Conservation (phyloP, 2,888 invertebrate genomes). For the Perdita meconis region DNA sequence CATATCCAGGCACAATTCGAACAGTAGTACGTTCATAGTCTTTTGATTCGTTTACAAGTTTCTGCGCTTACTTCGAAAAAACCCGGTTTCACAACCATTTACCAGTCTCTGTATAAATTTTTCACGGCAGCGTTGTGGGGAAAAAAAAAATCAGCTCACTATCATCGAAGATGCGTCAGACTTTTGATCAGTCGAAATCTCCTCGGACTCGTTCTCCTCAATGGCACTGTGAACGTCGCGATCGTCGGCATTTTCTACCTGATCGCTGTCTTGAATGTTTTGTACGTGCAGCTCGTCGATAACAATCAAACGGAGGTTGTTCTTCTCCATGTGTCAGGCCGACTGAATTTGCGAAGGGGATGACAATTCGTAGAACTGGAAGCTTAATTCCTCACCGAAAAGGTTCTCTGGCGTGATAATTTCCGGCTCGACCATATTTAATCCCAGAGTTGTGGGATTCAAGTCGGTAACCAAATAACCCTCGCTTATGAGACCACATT, state of each 20-base stretch:
- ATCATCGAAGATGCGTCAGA: background rate
- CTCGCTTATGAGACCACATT: conserved; percentile 89
- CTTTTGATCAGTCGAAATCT: conserved; percentile 12
- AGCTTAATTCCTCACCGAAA: conserved; percentile 85
- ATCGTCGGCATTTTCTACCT: conserved; percentile 10
- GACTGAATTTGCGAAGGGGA: conserved; percentile 82
- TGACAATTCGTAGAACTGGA: conserved; percentile 85
- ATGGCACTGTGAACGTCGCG: conserved; percentile 14
- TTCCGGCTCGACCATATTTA: conserved; percentile 85
- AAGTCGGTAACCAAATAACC: conserved; percentile 86
- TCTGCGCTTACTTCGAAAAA: background rate
- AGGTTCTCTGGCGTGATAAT: conserved; percentile 85
- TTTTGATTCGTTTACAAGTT: conserved; percentile 9
- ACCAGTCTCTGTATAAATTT: conserved; percentile 28
- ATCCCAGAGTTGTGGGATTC: conserved; percentile 85
- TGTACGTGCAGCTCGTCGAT: conserved; percentile 73
- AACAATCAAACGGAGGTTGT: conserved; percentile 77
- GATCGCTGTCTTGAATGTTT: conserved; percentile 63
- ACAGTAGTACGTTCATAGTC: conserved; percentile 14
- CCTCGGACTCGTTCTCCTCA: conserved; percentile 20
- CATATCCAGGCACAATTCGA: conserved; percentile 60
- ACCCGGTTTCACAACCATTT: conserved; percentile 5
- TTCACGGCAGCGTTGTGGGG: conserved; percentile 8
- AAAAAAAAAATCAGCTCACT: conserved; percentile 47
- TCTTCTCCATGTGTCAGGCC: conserved; percentile 79